Conservation (phyloP, 1,140 invertebrate genomes). For the Drosophila hydei region DNA sequence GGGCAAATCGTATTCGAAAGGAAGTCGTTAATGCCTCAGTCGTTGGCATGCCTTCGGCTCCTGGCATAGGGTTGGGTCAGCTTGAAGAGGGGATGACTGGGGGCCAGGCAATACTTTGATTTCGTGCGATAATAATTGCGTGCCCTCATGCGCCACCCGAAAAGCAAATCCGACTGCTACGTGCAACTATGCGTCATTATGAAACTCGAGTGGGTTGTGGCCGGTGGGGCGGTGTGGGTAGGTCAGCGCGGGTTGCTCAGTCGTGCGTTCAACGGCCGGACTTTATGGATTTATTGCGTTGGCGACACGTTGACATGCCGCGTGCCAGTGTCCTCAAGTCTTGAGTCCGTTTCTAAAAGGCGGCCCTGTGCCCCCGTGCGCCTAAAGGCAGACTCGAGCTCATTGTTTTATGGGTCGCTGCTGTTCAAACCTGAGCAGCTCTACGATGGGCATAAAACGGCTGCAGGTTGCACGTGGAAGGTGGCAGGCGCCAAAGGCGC, state of each 20-base stretch:
- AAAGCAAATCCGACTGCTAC: constrained; percentile 53
- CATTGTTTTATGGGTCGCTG: constrained; percentile 62
- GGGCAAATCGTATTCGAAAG: background rate
- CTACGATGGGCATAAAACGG: constrained; percentile 14
- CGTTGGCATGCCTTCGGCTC: background rate
- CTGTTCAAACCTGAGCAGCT: constrained; percentile 20
- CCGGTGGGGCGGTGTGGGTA: background rate
- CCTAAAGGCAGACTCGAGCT: constrained; percentile 33
- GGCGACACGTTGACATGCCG: constrained; percentile 76
- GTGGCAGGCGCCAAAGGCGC: constrained; percentile 4
- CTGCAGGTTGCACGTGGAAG: constrained; percentile 12
- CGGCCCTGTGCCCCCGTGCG: background rate
- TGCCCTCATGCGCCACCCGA: constrained; percentile 39
- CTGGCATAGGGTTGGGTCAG: too few relatives aligned
- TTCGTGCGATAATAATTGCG: constrained; percentile 75
- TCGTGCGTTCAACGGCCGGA: constrained; percentile 57
- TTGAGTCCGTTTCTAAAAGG: constrained; percentile 41
- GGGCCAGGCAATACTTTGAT: constrained; percentile 57
- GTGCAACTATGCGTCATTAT: constrained; percentile 65
- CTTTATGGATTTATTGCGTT: constrained; percentile 70
- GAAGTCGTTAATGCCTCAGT: constrained; percentile 15
- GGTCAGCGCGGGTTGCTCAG: constrained; percentile 23
- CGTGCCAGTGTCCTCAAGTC: constrained; percentile 15
- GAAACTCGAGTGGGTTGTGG: constrained; percentile 4
- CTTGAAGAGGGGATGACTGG: background rate